Conservation (phyloP, 1,140 invertebrate genomes). For the Cephus cinctus region DNA sequence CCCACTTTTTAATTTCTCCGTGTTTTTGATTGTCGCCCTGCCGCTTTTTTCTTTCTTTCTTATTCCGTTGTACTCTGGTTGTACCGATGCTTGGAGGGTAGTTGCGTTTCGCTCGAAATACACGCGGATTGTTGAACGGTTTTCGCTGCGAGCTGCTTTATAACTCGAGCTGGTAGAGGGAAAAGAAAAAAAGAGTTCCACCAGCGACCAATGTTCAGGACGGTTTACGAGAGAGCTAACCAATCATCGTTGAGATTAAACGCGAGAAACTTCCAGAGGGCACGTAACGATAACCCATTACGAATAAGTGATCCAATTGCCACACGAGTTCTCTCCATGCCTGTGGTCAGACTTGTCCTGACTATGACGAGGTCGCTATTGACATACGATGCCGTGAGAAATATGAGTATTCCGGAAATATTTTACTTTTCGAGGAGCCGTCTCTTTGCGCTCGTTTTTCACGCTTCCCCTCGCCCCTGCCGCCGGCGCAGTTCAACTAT, state of each 20-base stretch:
- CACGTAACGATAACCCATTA: constrained; percentile 31
- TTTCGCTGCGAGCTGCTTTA: constrained; percentile 7
- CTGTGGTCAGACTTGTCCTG: too few relatives aligned
- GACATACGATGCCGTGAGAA: not conserved
- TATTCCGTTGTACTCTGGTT: too few relatives aligned
- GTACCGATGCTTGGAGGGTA: too few relatives aligned
- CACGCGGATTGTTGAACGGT: constrained; percentile 11
- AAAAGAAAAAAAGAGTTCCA: constrained; percentile 19
- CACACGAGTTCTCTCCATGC: not conserved
- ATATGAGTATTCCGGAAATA: not conserved
- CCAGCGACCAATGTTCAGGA: constrained; percentile 19
- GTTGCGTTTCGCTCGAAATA: constrained; percentile 4
- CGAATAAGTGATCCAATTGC: constrained; percentile 29
- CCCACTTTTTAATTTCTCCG: constrained; percentile 2
- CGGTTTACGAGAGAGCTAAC: constrained; percentile 5
- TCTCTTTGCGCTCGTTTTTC: not conserved
- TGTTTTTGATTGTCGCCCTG: too few relatives aligned
- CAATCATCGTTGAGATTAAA: constrained; percentile 14
- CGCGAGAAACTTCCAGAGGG: constrained; percentile 3
- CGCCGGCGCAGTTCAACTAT: too few relatives aligned
- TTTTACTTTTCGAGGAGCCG: not conserved
- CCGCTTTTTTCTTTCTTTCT: too few relatives aligned
- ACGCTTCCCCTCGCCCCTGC: not conserved
- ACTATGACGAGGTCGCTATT: not conserved
- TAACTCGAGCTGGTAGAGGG: constrained; percentile 21